Evolutionary conservation across 2,113 vertebrate species (phyloP).

Genomic region (Acrocephalus kingi): DNA sequence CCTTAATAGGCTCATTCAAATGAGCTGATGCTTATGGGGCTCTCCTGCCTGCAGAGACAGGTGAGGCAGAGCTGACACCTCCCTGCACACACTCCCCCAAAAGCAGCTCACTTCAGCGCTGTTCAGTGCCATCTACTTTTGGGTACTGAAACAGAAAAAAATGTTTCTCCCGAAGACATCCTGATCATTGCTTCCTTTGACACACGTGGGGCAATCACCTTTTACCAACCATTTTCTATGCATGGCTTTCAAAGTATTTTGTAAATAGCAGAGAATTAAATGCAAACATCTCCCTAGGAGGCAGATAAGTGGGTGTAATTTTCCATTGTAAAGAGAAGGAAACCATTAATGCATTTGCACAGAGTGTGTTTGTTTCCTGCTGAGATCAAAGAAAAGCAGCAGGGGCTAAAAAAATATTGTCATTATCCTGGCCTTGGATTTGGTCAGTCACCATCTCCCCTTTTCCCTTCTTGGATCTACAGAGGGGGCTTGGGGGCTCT

Average conservation of each 20-base stretch:
- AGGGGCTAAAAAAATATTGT: background rate
- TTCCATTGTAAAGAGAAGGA: background rate
- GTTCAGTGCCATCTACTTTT: background rate
- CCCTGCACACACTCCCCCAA: fast-evolving
- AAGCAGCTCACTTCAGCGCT: background rate
- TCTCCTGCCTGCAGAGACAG: background rate
- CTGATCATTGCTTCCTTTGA: background rate
- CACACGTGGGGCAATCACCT: fast-evolving
- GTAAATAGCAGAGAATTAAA: background rate
- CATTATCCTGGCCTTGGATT: background rate
- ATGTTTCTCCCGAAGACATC: background rate
- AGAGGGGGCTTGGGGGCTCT: background rate
- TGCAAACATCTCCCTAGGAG: background rate
- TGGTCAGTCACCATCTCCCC: background rate
- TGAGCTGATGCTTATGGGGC: background rate
- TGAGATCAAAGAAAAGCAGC: background rate
- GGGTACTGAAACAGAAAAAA: background rate
- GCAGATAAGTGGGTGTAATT: slow-evolving; percentile 1
- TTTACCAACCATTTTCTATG: background rate
- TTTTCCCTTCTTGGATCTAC: background rate
- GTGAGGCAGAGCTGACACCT: background rate
- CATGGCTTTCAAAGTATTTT: background rate
- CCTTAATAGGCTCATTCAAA: background rate
- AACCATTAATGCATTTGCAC: background rate
- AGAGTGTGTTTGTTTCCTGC: background rate